Evolutionary conservation across 2,113 vertebrate genomes (phyloP), one percentile per base, ranked within the genome.

Genomic region (Hiodon alosoides): DNA sequence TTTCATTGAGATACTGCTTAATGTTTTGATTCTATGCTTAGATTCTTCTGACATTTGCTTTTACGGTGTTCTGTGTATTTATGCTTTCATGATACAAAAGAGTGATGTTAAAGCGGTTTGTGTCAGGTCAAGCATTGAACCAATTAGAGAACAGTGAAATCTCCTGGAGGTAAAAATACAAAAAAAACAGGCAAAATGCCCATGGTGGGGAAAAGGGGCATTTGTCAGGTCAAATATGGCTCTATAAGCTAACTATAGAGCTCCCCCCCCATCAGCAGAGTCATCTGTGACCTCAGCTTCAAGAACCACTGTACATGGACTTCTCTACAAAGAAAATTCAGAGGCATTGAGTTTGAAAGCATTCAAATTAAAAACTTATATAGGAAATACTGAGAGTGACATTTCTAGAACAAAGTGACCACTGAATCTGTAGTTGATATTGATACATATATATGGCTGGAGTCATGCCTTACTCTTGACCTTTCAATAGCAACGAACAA

Each of bases 241-340:
- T n/a, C 67, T 16, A 51, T n/a, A 53, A n/a, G 48, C 70, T 72
- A 72, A 72, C 10, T 9, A 71, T 5, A 9, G 16, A 50, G n/a
- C 16, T 31, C 31, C 52, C 53, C 4, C 53, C 53, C 52, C 55
- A 4, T 31, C 31, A 31, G 31, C 31, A 58, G 13, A 60, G 57
- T 9, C 46, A 7, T 48, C 46, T 47, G 31, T 13, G 11, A 48
- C 64, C 64, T 66, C 46, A 66, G 64, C 64, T 66, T 47, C 11
- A 66, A 47, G 64, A 47, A 8, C 48, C 13, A 66, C 31, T 66
- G 31, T 6, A 66, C 46, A 66, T 7, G 16, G 61, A 4, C 61
- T 31, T 31, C 31, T 31, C 31, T 64, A 17, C 7, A n/a, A 46
- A 17, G 17, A 1, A 31, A 31, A 31, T 31, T 31, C 31, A 31